These are phyloP conservation scores for Erynnis tages DNA, from an alignment of 2,888 invertebrate genomes.

Conservation along the genomic window DNA sequence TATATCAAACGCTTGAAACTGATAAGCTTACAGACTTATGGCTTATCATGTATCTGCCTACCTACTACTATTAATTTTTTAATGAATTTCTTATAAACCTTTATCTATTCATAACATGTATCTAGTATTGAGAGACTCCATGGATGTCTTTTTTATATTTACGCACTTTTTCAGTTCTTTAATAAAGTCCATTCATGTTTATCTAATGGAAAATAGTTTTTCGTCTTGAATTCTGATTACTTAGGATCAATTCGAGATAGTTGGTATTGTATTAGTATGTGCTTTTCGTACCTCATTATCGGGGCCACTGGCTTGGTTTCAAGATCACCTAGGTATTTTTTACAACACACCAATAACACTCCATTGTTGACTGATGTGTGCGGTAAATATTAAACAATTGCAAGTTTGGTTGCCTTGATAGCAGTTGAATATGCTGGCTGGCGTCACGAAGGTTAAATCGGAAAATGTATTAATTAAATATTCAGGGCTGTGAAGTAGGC, in stretches of 20 bases:
- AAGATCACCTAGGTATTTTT: constrained; percentile 21
- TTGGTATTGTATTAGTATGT: constrained; percentile 17
- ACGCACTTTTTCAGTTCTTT: too few relatives aligned
- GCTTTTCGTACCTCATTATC: constrained; percentile 25
- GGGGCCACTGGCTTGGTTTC: constrained; percentile 11
- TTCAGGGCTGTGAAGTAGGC: constrained; percentile 47
- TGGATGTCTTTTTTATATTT: too few relatives aligned
- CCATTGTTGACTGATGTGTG: constrained; percentile 22
- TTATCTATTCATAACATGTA: too few relatives aligned
- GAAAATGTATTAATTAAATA: constrained; percentile 52
- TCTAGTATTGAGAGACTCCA: too few relatives aligned
- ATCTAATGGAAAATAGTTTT: too few relatives aligned
- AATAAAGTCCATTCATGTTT: too few relatives aligned
- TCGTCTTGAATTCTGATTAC: constrained; percentile 15
- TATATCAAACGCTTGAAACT: too few relatives aligned
- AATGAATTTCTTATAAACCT: too few relatives aligned
- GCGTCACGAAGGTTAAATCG: constrained; percentile 50
- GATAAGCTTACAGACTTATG: too few relatives aligned
- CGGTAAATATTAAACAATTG: constrained; percentile 28
- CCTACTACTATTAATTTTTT: too few relatives aligned
- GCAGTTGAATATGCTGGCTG: constrained; percentile 43
- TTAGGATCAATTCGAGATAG: neutral
- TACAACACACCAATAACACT: constrained; percentile 18
- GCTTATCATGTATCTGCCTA: too few relatives aligned
- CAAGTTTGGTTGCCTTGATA: constrained; percentile 27